Evolutionary conservation across 2,797 vertebrate species (phyloP).

Genomic region (Lacerta agilis): DNA sequence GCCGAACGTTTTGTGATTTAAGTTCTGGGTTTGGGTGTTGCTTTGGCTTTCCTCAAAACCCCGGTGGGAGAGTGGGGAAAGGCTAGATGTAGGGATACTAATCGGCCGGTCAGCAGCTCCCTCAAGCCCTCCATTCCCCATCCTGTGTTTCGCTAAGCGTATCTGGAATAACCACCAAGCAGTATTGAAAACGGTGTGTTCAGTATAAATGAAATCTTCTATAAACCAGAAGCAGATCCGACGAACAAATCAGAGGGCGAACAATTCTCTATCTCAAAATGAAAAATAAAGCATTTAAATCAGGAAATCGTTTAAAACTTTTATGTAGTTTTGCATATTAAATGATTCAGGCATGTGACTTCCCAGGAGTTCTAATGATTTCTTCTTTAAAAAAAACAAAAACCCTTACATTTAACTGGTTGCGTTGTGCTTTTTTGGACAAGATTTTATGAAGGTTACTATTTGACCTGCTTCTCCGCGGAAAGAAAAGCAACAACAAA

Average conservation of each 20-base stretch:
- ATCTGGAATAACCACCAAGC: constrained; percentile 23
- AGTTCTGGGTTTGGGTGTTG: not conserved
- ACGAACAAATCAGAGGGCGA: constrained; percentile 70
- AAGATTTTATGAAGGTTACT: constrained; percentile 21
- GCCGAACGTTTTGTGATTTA: not conserved
- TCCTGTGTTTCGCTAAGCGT: not conserved
- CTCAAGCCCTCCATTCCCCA: not conserved
- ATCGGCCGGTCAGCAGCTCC: not conserved
- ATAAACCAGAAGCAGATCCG: constrained; percentile 58
- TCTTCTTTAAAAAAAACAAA: constrained; percentile 29
- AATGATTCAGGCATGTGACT: constrained; percentile 57
- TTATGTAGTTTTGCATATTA: constrained; percentile 65
- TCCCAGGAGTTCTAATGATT: not conserved
- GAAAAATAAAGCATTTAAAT: constrained; percentile 53
- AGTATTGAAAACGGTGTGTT: constrained; percentile 28
- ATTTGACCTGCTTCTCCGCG: not conserved
- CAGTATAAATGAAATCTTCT: constrained; percentile 41
- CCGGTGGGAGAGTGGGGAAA: no score
- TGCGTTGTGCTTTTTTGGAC: not conserved
- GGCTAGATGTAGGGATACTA: not conserved
- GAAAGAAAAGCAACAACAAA: not conserved
- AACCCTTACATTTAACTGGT: not conserved
- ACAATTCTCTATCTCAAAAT: constrained; percentile 62
- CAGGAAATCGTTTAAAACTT: constrained; percentile 58
- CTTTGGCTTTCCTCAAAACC: not conserved